phyloP scores from a whole-genome alignment of 2,888 invertebrate genomes.

The Operophtera brumata region DNA sequence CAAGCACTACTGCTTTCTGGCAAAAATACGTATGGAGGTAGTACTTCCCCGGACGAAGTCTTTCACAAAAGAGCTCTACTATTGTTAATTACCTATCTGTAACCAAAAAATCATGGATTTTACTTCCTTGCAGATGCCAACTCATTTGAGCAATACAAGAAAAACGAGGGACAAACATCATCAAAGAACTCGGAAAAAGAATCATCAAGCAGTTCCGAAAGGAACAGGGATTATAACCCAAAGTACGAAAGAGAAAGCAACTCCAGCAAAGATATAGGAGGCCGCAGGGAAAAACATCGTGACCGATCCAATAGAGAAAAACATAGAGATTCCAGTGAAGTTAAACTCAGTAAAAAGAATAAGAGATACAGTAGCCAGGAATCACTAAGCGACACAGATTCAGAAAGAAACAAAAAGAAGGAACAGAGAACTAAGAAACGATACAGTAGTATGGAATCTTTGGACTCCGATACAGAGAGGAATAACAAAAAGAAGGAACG shows the following conservation, averaged over 20 bases:
- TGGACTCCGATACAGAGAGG: constrained; percentile 26
- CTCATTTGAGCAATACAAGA: constrained; percentile 86
- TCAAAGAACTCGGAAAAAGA: constrained; percentile 49
- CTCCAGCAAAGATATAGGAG: constrained; percentile 17
- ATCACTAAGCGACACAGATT: constrained; percentile 23
- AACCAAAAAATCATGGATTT: not conserved
- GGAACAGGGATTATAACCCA: constrained; percentile 30
- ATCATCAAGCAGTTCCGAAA: constrained; percentile 46
- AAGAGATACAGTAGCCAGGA: constrained; percentile 29
- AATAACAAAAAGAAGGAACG: constrained; percentile 24
- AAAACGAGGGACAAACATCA: constrained; percentile 60
- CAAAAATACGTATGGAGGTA: too few species aligned
- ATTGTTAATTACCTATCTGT: too few species aligned
- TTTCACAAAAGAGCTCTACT: too few species aligned
- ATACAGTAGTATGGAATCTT: constrained; percentile 27
- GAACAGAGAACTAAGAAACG: constrained; percentile 16
- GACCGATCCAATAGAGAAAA: constrained; percentile 33
- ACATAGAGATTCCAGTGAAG: constrained; percentile 45
- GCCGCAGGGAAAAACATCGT: constrained; percentile 26
- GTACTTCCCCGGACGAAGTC: too few species aligned
- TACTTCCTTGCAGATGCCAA: constrained; percentile 79
- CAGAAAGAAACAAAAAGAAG: constrained; percentile 19
- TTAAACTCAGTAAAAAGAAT: constrained; percentile 32
- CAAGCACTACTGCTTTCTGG: too few species aligned
- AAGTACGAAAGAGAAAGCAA: constrained; percentile 21